These are phyloP conservation scores for Drosophila robusta DNA, from an alignment of 2,888 invertebrate genomes.

Conservation along the genomic window DNA sequence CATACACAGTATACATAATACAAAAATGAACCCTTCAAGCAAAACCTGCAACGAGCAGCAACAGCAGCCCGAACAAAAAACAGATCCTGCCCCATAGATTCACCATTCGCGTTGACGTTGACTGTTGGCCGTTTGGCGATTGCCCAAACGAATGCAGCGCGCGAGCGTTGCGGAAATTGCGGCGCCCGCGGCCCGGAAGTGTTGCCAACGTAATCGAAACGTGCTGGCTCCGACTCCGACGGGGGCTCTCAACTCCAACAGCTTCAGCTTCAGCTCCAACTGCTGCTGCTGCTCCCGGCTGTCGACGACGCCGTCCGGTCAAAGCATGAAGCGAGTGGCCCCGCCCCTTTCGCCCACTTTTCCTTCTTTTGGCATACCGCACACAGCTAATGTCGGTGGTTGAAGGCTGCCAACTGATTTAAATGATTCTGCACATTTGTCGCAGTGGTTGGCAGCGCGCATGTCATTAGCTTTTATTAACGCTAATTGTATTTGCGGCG, in stretches of 20 bases:
- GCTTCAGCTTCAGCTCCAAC: conserved; percentile 5
- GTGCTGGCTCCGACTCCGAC: conserved; percentile 51
- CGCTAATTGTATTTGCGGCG: conserved; percentile 52
- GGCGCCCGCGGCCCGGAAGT: conserved; percentile 77
- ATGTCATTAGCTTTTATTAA: conserved; percentile 59
- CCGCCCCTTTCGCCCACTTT: background rate
- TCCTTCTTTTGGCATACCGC: conserved; percentile 33
- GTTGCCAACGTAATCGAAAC: conserved; percentile 78
- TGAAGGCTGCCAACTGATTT: conserved; percentile 49
- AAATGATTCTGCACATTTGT: conserved; percentile 66
- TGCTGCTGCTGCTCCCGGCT: conserved; percentile 32
- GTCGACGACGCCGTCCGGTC: conserved; percentile 62
- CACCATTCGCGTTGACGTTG: conserved; percentile 23
- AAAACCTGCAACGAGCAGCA: conserved; percentile 50
- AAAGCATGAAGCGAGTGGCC: conserved; percentile 25
- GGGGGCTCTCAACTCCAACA: background rate
- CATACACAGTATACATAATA: conserved; percentile 21
- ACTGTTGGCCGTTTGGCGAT: conserved; percentile 69
- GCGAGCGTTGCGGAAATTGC: conserved; percentile 65
- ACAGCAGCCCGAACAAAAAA: conserved; percentile 27
- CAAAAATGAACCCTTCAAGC: conserved; percentile 75
- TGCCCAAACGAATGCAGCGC: conserved; percentile 28
- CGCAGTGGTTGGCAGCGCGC: conserved; percentile 44
- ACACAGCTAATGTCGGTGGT: background rate
- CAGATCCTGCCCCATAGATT: conserved; percentile 39